Conservation (phyloP, 2,797 vertebrate genomes). For the Zonotrichia albicollis region DNA sequence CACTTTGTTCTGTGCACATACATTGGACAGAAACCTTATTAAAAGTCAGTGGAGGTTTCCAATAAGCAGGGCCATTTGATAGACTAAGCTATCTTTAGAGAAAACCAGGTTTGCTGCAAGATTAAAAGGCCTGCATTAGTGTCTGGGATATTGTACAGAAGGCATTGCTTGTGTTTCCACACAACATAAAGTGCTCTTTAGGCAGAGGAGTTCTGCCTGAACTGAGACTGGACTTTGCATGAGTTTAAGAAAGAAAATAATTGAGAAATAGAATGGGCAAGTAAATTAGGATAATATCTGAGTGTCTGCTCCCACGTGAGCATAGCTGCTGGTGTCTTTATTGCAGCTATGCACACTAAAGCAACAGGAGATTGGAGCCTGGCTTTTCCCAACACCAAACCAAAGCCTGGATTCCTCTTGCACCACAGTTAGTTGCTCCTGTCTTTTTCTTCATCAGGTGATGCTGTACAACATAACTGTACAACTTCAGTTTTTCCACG, state of each 20-base stretch:
- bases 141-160: background rate
- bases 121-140: background rate
- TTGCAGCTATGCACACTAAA: background rate
- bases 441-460: background rate
- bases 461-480: background rate
- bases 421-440: too few relatives aligned
- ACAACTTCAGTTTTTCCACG: background rate
- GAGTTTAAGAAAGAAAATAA: background rate
- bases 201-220: background rate
- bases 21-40: background rate
- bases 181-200: background rate
- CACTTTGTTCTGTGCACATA: background rate
- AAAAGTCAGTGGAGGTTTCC: background rate
- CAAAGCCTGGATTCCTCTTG: background rate
- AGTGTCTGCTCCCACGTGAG: background rate
- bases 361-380: background rate
- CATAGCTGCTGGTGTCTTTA: rapidly evolving
- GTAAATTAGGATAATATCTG: background rate
- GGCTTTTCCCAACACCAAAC: background rate
- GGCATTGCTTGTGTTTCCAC: background rate
- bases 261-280: background rate
- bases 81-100: background rate
- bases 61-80: background rate
- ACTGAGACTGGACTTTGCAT: background rate
- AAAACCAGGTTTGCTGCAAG: background rate